Conservation (phyloP, 1,140 invertebrate genomes). For the Leptopilina boulardi region DNA sequence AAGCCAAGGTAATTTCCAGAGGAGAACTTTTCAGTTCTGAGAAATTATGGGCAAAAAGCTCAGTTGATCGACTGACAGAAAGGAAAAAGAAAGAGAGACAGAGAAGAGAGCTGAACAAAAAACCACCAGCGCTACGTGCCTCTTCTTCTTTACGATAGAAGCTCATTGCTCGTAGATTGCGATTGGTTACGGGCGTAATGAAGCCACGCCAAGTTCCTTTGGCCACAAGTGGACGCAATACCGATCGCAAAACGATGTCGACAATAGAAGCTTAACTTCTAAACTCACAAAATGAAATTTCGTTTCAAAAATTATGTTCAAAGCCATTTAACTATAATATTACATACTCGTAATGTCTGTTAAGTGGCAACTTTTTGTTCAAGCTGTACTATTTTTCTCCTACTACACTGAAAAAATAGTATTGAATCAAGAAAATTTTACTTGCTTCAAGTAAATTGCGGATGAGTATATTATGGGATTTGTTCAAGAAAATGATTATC, state of each 20-base stretch:
- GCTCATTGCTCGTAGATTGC: slow-evolving; percentile 74
- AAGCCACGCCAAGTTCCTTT: slow-evolving; percentile 63
- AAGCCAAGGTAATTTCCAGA: slow-evolving; percentile 39
- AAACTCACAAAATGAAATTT: neutral
- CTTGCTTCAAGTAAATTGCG: too few species aligned
- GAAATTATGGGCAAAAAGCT: slow-evolving; percentile 71
- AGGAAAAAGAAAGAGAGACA: slow-evolving; percentile 39
- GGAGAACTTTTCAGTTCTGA: slow-evolving; percentile 64
- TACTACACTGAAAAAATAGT: too few species aligned
- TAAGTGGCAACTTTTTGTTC: slow-evolving; percentile 14
- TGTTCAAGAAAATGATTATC: too few species aligned
- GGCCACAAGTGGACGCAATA: slow-evolving; percentile 37
- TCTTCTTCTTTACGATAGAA: slow-evolving; percentile 66
- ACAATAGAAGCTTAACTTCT: slow-evolving; percentile 17
- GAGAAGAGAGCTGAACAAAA: slow-evolving; percentile 57
- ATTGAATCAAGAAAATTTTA: too few species aligned
- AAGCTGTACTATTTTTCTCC: neutral
- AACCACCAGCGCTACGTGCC: slow-evolving; percentile 66
- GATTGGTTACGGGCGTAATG: slow-evolving; percentile 74
- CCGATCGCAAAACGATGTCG: slow-evolving; percentile 16
- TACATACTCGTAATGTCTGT: slow-evolving; percentile 24
- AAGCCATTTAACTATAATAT: slow-evolving; percentile 36
- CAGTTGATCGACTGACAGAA: slow-evolving; percentile 46
- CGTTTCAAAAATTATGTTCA: slow-evolving; percentile 31
- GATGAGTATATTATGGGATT: too few species aligned